Conservation (phyloP, 2,888 invertebrate species). For the Scaeva pyrastri region DNA sequence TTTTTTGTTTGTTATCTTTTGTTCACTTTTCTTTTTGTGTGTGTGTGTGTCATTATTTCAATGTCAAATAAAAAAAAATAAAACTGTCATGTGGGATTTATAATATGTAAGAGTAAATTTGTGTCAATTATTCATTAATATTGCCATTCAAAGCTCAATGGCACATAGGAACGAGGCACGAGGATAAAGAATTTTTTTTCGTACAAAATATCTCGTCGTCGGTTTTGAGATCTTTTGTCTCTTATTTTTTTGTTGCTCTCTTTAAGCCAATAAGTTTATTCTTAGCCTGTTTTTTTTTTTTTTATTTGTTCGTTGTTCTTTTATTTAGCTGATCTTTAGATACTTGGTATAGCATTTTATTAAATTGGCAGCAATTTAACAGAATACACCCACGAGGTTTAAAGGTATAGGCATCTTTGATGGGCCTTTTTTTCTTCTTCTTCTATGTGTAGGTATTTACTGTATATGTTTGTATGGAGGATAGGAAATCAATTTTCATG, state of each 20-base stretch:
- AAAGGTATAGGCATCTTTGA: conserved; percentile 42
- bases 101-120: conserved; percentile 35
- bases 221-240: neutral
- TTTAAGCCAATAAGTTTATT: neutral
- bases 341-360: conserved; percentile 36
- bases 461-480: neutral
- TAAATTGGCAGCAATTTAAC: conserved; percentile 59
- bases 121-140: conserved; percentile 35
- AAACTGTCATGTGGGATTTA: conserved; percentile 56
- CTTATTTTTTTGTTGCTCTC: neutral
- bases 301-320: neutral
- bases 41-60: conserved; percentile 36
- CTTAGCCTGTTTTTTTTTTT: conserved; percentile 1
- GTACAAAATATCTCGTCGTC: neutral
- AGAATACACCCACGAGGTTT: conserved; percentile 53
- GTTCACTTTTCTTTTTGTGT: neutral
- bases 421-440: neutral
- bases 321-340: conserved; percentile 44
- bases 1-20: neutral
- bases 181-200: neutral
- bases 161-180: neutral
- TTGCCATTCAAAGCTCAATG: conserved; percentile 12
- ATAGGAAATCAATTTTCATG: conserved; percentile 38
- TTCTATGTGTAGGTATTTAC: conserved; percentile 4
- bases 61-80: conserved; percentile 43